Percentiles rank a stretch among this genome's conserved stretches.
phyloP scores from a whole-genome alignment of 2,888 invertebrate species.

The Stegophylla sp. region DNA sequence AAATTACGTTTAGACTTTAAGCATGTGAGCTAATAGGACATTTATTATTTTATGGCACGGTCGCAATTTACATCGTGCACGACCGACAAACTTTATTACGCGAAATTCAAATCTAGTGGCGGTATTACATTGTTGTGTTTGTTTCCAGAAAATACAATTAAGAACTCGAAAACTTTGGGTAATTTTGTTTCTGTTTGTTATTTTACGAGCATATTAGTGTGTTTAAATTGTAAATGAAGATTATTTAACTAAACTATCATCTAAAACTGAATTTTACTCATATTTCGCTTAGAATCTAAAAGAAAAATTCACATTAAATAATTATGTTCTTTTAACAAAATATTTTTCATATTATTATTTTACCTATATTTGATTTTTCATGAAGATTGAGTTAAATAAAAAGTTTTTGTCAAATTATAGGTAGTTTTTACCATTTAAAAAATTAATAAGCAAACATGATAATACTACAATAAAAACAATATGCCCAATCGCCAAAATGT shows the following conservation, averaged over 20 bases:
- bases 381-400: no score
- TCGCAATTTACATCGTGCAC: slow-evolving; percentile 27
- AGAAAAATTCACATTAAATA: no score
- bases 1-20: slow-evolving; percentile 46
- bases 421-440: no score
- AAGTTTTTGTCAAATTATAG: no score
- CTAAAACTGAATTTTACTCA: background rate
- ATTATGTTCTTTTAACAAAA: no score
- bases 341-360: no score
- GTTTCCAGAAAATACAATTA: slow-evolving; percentile 45
- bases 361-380: no score
- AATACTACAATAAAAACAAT: no score
- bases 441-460: no score
- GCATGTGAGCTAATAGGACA: slow-evolving; percentile 39
- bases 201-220: slow-evolving; percentile 29
- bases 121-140: slow-evolving; percentile 34
- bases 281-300: no score
- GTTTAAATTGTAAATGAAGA: slow-evolving; percentile 15
- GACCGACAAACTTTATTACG: slow-evolving; percentile 40
- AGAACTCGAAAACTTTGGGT: slow-evolving; percentile 40
- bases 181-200: slow-evolving; percentile 32
- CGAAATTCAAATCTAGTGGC: slow-evolving; percentile 34
- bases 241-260: background rate
- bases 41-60: slow-evolving; percentile 42
- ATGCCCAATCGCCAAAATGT: no score